These are phyloP conservation scores for Bhutanitis thaidina DNA, from an alignment of 2,888 invertebrate genomes.

Conservation along the genomic window DNA sequence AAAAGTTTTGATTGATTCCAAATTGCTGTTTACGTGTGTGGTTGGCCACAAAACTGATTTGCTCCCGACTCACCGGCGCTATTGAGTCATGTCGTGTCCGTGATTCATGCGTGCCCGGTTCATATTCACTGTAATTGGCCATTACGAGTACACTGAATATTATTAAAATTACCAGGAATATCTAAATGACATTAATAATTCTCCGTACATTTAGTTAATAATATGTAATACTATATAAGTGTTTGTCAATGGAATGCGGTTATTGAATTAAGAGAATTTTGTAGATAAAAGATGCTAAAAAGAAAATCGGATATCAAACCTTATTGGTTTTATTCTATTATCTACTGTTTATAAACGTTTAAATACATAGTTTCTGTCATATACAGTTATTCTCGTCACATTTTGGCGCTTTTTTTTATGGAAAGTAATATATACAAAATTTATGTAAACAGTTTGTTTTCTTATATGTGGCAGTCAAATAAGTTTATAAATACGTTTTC, in stretches of 20 bases:
- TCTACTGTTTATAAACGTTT: too few species aligned
- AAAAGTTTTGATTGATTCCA: constrained; percentile 58
- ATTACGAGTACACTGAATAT: constrained; percentile 37
- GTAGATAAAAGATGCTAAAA: too few species aligned
- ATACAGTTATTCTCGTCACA: not conserved
- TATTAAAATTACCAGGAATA: constrained; percentile 54
- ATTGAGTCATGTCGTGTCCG: constrained; percentile 33
- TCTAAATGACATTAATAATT: constrained; percentile 47
- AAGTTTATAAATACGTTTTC: constrained; percentile 25
- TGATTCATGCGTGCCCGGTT: constrained; percentile 56
- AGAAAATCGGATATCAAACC: too few species aligned
- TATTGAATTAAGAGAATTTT: not conserved
- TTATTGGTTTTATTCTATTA: too few species aligned
- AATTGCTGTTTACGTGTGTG: constrained; percentile 64
- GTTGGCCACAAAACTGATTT: constrained; percentile 47
- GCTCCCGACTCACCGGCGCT: constrained; percentile 32
- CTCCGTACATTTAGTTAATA: constrained; percentile 23
- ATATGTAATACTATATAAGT: constrained; percentile 10
- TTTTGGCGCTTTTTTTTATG: too few species aligned
- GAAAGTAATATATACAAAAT: too few species aligned
- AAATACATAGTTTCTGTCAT: too few species aligned
- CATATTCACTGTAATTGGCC: constrained; percentile 50
- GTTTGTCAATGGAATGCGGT: constrained; percentile 22
- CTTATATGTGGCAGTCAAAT: not conserved
- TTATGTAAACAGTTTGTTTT: too few species aligned